Evolutionary conservation across 2,888 invertebrate species (phyloP), one percentile per base, ranked within the genome.

Genomic region (Cataglyphis altisquamis): DNA sequence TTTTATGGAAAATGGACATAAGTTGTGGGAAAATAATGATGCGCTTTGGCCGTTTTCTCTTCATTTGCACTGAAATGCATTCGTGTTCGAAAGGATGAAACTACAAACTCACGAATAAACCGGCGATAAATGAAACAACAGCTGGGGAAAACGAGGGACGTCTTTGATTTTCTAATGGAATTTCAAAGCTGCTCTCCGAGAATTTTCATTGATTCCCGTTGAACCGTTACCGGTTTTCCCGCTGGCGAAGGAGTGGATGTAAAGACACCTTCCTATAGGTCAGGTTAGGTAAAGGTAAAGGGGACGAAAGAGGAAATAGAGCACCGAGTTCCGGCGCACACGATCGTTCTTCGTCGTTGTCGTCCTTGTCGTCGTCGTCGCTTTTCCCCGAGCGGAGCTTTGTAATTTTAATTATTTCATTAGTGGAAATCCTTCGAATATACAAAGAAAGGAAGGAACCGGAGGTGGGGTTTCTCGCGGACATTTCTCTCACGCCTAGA

Each of bases 391-490:
- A 74, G 80, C 82, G 72, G 83, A 86, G 88, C 89, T 89, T 89
- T 89, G 89, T 89, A 89, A 89, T 89, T 89, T 89, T 89, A 89
- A 89, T 89, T 89, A 89, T 89, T 89, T 89, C 89, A 89, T 89
- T 89, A 89, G 87, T 82, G 89, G 86, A 89, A 89, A 89, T 89
- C 89, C 89, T 88, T 89, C 85, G 85, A 87, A 89, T 88, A 89
- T 89, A 89, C 87, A 89, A 89, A 88, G 86, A 82, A 88, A 75
- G 85, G 83, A 85, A 78, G 72, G 77, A 82, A 82, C 84, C 70
- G 82, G 60, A 85, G 86, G 84, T 57, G 83, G 84, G 84, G 68
- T 78, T 68, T 68, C 68, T 67, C 78, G 68, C 78, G 21, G 45
- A 66, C 78, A 82, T 84, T 86, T 75, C 86, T 88, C 73, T 84